Base-by-base conservation (phyloP, 2,888 invertebrate genomes). In the Dioctria rufipes region DNA sequence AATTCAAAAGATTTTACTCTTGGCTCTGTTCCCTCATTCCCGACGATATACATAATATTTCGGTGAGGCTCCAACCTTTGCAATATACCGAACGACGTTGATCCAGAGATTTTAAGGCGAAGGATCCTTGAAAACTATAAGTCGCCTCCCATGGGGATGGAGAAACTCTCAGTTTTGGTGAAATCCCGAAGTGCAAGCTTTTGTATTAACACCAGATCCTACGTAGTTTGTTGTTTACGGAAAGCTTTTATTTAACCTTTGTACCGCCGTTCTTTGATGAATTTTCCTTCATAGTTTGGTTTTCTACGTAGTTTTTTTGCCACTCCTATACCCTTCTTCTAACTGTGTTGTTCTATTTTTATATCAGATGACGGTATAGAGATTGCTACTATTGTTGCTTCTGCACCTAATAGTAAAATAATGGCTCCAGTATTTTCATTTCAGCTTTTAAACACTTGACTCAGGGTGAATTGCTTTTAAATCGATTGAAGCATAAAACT, bases 401-500 rank as follows among this genome's bases (percentile, higher is more conserved):
- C 25, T 13, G 40, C 13, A 49, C 37, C 25, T 25, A 25, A 25
- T 42, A 42, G 58, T 58, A 73, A 73, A 73, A 58, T 54, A 73
- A 13, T 42, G 63, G 13, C n/a, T 49, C 46, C 11, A 37, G 37
- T 37, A 63, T 9, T 63, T 37, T 40, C 25, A 40, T 54, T 39
- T 40, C 51, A 51, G 67, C 11, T 46, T 66, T 73, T 73, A 60
- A 77, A 61, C 46, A 43, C 61, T n/a, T 60, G 25, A 25, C n/a
- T 25, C 49, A 49, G 54, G 65, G 83, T 60, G 81, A 73, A 83
- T 83, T 81, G 81, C 83, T 83, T 83, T 82, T 82, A 82, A 82
- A 83, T 83, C 83, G 81, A 83, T 83, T 83, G 81, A 80, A 81
- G 80, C 80, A 82, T 81, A 63, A 81, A 83, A 82, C 79, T 83